Evolutionary conservation across 2,888 invertebrate species (phyloP).

Genomic region (Osedax fenrisi): DNA sequence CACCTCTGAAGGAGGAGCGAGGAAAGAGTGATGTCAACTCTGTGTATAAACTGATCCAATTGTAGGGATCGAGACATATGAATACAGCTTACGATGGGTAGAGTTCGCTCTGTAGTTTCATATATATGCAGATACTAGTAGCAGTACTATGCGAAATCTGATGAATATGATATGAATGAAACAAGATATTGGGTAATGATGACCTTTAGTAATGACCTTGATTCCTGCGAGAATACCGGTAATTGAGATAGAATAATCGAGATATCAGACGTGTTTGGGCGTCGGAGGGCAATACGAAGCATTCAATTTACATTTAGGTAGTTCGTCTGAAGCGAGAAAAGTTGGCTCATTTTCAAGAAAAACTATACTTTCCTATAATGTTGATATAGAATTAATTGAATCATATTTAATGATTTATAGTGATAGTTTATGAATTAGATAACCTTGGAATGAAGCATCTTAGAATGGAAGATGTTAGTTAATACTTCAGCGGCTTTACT

Average conservation of each 20-base stretch:
- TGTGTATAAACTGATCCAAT: conserved; percentile 96
- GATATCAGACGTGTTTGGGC: conserved; percentile 88
- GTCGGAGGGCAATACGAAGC: conserved; percentile 76
- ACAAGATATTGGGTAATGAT: no score
- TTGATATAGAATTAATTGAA: no score
- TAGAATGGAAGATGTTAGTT: conserved; percentile 82
- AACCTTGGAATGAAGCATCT: conserved; percentile 79
- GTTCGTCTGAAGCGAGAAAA: conserved; percentile 89
- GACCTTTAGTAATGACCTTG: conserved; percentile 54
- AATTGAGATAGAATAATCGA: conserved; percentile 91
- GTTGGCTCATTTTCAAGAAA: conserved; percentile 63
- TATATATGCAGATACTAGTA: conserved; percentile 74
- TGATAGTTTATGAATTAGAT: no score
- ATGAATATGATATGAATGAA: background rate
- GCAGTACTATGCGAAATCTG: conserved; percentile 83
- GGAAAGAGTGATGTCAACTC: conserved; percentile 94
- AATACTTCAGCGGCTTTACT: conserved; percentile 91
- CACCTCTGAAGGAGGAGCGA: conserved; percentile 94
- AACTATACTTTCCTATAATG: background rate
- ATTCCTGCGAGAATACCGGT: conserved; percentile 96
- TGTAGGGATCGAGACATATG: conserved; percentile 93
- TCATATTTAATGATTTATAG: no score
- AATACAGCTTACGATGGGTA: conserved; percentile 96
- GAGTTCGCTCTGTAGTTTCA: conserved; percentile 95
- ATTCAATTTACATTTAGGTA: conserved; percentile 83